A percentile compares a stretch with the other conserved stretches of the same genome.
Evolutionary conservation across 2,888 invertebrate genomes (phyloP).

Genomic region (Temnothorax ravouxi): DNA sequence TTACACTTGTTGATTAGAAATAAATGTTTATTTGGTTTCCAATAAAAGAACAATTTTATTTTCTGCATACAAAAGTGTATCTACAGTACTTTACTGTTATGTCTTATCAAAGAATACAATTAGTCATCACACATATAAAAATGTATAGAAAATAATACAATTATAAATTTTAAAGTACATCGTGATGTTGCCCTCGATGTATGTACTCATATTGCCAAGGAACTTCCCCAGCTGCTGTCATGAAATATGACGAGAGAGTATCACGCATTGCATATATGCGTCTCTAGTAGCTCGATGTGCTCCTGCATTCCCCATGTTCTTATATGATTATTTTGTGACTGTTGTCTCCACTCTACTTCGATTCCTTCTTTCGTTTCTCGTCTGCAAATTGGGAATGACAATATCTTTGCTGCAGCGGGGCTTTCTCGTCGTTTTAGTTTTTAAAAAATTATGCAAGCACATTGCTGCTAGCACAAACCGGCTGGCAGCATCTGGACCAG

Average conservation of each 20-base stretch:
- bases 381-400: not conserved
- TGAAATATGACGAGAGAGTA: constrained; percentile 43
- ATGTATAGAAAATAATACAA: too few relatives aligned
- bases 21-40: too few relatives aligned
- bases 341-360: not conserved
- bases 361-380: constrained; percentile 12
- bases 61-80: too few relatives aligned
- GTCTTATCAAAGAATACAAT: too few relatives aligned
- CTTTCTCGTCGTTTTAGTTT: not conserved
- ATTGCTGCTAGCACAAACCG: constrained; percentile 9
- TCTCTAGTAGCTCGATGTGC: constrained; percentile 15
- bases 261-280: constrained; percentile 24
- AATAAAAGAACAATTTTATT: too few relatives aligned
- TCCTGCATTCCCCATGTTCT: not conserved
- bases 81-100: too few relatives aligned
- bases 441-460: constrained; percentile 24
- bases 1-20: too few relatives aligned
- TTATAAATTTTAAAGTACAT: not conserved
- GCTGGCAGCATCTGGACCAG: not conserved
- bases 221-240: constrained; percentile 53
- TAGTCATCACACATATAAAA: too few relatives aligned
- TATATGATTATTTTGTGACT: not conserved
- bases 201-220: constrained; percentile 54
- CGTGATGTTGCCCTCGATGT: constrained; percentile 22
- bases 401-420: not conserved